Percentiles rank a stretch among this genome's conserved stretches.
phyloP scores from a whole-genome alignment of 2,113 vertebrate genomes.

The Pipa parva region DNA sequence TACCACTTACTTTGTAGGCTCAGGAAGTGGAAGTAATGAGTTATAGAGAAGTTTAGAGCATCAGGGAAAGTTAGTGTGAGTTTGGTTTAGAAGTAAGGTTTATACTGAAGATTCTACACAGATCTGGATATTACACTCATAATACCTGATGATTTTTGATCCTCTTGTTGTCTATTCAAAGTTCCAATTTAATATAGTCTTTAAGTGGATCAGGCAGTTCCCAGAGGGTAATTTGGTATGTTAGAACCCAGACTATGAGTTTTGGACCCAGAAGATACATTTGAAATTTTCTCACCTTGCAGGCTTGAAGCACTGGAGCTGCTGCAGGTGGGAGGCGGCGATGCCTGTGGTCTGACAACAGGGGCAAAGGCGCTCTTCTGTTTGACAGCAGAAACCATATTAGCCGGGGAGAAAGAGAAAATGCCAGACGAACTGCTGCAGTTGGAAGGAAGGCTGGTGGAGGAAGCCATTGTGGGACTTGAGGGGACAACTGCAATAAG shows the following conservation, averaged over 20 bases:
- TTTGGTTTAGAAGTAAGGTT: no score
- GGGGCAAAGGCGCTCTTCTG: slow-evolving; percentile 98
- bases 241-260: no score
- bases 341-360: slow-evolving; percentile 91
- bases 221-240: no score
- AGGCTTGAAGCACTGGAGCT: slow-evolving; percentile 92
- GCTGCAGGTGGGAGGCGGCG: slow-evolving; percentile 94
- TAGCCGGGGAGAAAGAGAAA: slow-evolving; percentile 97
- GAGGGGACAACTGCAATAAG: slow-evolving; percentile 82
- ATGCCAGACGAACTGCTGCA: slow-evolving; percentile 95
- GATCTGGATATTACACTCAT: no score
- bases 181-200: neutral
- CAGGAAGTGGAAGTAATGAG: no score
- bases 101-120: no score
- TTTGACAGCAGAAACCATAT: slow-evolving; percentile 96
- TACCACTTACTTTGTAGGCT: no score
- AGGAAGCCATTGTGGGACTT: slow-evolving; percentile 91
- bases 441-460: slow-evolving; percentile 93
- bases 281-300: slow-evolving; percentile 76
- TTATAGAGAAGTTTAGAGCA: no score
- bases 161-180: no score
- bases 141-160: no score
- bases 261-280: neutral
- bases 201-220: no score
- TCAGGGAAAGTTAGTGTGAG: no score